phyloP scores from a whole-genome alignment of 2,113 vertebrate genomes.

The Polypterus bichir region DNA sequence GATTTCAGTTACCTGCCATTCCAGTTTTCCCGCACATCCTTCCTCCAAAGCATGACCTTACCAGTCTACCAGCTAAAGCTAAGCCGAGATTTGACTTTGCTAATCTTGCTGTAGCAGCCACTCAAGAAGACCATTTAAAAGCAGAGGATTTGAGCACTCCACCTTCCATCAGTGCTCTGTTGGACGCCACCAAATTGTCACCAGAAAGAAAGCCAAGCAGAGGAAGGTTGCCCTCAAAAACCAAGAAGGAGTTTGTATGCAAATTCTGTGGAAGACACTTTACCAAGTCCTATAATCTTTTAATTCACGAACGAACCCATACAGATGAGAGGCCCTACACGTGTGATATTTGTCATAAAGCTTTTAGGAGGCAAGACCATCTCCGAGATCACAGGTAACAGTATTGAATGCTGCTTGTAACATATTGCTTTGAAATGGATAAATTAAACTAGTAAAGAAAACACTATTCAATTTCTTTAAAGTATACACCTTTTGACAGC shows the following conservation, averaged over 20 bases:
- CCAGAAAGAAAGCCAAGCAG: conserved; percentile 84
- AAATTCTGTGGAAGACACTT: conserved; percentile 97
- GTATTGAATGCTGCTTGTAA: background rate
- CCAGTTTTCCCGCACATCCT: conserved; percentile 80
- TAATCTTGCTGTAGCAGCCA: conserved; percentile 86
- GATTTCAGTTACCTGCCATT: conserved; percentile 74
- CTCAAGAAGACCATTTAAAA: conserved; percentile 80
- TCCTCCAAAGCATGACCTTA: conserved; percentile 70
- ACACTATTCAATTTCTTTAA: no score
- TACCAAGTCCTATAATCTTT: conserved; percentile 96
- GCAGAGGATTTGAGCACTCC: conserved; percentile 68
- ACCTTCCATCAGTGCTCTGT: conserved; percentile 61
- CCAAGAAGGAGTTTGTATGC: conserved; percentile 97
- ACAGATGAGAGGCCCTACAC: conserved; percentile 93
- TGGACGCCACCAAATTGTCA: conserved; percentile 81
- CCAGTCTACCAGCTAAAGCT: conserved; percentile 53
- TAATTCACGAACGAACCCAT: conserved; percentile 95
- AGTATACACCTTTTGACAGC: no score
- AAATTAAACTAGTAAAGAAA: no score
- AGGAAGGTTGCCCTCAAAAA: conserved; percentile 88
- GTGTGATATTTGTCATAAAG: conserved; percentile 97
- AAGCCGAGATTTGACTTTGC: conserved; percentile 97
- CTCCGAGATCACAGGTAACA: conserved; percentile 87
- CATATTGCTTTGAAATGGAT: no score
- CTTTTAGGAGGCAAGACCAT: conserved; percentile 95